Conservation (phyloP, 2,888 invertebrate genomes). For the Griposia aprilina region DNA sequence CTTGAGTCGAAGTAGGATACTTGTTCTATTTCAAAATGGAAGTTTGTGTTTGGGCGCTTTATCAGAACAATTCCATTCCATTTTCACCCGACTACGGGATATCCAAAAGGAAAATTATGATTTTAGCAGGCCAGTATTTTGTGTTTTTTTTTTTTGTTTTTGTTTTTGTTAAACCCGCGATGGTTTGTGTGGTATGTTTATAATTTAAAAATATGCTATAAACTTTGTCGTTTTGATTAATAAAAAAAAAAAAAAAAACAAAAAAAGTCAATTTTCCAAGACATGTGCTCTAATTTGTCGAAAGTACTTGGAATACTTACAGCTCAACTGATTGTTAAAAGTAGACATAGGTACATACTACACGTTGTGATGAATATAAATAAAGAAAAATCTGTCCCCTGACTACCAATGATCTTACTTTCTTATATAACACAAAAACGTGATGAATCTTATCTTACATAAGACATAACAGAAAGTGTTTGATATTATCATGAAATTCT, state of each 20-base stretch:
- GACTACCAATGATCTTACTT: background rate
- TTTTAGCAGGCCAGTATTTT: background rate
- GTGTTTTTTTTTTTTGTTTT: too few relatives aligned
- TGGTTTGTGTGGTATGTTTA: too few relatives aligned
- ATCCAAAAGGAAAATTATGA: background rate
- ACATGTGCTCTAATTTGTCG: background rate
- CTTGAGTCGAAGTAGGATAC: conserved; percentile 2
- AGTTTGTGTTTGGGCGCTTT: background rate
- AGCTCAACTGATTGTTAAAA: background rate
- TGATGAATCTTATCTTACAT: background rate
- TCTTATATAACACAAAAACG: background rate
- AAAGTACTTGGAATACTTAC: background rate
- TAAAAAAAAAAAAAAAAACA: too few relatives aligned
- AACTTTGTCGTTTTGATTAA: too few relatives aligned
- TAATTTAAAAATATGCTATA: too few relatives aligned
- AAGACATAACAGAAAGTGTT: background rate
- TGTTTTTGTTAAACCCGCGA: too few relatives aligned
- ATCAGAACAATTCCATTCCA: background rate
- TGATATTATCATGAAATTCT: background rate
- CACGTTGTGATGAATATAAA: background rate
- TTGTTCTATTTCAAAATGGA: conserved; percentile 6
- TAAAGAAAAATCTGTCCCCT: conserved; percentile 1
- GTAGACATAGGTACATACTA: background rate
- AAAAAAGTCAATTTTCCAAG: too few relatives aligned
- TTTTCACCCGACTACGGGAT: background rate